Conservation (phyloP, 2,797 vertebrate species). For the Euthynnus affinis region DNA sequence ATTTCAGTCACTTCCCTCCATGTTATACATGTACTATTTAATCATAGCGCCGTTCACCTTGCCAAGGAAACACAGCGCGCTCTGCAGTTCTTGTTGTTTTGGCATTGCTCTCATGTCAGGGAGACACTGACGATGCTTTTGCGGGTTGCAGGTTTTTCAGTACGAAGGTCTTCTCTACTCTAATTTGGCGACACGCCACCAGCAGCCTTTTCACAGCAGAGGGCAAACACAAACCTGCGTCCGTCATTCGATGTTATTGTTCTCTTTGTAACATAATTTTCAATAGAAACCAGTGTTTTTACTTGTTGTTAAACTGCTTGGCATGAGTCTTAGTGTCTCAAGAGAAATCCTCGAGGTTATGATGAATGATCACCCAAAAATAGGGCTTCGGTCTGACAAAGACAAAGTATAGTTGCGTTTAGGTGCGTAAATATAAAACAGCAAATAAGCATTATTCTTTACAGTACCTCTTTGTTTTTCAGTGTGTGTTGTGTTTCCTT, state of each 20-base stretch:
- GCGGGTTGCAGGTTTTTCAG: conserved; percentile 1
- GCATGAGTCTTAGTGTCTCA: not conserved
- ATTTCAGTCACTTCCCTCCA: conserved; percentile 52
- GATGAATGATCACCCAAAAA: conserved; percentile 26
- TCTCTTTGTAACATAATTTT: not conserved
- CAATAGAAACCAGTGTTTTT: not conserved
- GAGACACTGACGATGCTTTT: conserved; percentile 34
- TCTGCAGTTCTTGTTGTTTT: conserved; percentile 47
- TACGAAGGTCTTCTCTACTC: conserved; percentile 51
- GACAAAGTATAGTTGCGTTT: not conserved
- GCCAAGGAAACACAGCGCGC: conserved; percentile 10
- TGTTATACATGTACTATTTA: conserved; percentile 41
- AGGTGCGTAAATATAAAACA: conserved; percentile 33
- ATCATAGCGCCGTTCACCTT: conserved; percentile 38
- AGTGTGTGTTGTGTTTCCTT: conserved; percentile 20
- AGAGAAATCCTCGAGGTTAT: not conserved
- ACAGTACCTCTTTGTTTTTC: conserved; percentile 10
- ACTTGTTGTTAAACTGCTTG: not conserved
- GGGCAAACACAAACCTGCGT: conserved; percentile 26
- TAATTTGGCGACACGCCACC: conserved; percentile 15
- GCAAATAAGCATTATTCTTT: conserved; percentile 19
- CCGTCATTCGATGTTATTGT: not conserved
- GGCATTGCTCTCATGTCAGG: conserved; percentile 52
- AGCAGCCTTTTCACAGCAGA: conserved; percentile 31
- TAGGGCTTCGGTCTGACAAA: conserved; percentile 20